Evolutionary conservation across 2,888 invertebrate species (phyloP), one percentile per base, ranked within the genome.

Genomic region (Aphidius colemani): DNA sequence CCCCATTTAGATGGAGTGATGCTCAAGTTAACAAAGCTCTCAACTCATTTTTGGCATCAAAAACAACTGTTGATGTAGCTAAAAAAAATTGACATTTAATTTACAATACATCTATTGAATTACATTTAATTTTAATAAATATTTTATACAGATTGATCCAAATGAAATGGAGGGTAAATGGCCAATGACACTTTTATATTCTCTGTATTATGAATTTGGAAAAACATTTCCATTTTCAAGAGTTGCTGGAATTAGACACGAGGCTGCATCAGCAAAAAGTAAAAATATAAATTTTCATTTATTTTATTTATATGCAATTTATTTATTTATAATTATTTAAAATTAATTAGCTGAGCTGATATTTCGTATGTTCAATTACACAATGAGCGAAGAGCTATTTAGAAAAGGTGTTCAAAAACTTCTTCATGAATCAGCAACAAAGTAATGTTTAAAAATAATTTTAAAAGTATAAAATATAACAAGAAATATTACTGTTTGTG

Each of bases 321-420:
- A 53, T 53, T n/a, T 44, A 67, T 30, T 30, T 30, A 30, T 30
- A 30, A 30, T 18, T 18, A 18, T 18, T 18, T 18, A 18, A 2
- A 69, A 10, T 30, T 30, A 2, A 30, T 30, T 68, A 80, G 81
- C 90, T 2, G 92, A 92, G 76, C 81, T 93, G 45, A 85, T 96
- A 8, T 92, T 97, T 79, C 86, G 96, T 41, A 97, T 96, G 96
- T 88, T 97, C 76, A 91, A 94, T 77, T 91, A 90, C 72, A 93
- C 94, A 0, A 84, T 96, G 7, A 94, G 95, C 4, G 89, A 88
- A 62, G 85, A 86, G 1, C 88, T 90, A 0, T 94, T 97, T 79
- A 88, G 86, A 75, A 86, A 86, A 53, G 94, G 93, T 3, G 79
- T 93, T 63, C 86, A 88, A 72, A 86, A 86, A 72, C 91, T 93